These are phyloP conservation scores for Drosophila sproati DNA, from an alignment of 1,140 invertebrate genomes.

Conservation along the genomic window DNA sequence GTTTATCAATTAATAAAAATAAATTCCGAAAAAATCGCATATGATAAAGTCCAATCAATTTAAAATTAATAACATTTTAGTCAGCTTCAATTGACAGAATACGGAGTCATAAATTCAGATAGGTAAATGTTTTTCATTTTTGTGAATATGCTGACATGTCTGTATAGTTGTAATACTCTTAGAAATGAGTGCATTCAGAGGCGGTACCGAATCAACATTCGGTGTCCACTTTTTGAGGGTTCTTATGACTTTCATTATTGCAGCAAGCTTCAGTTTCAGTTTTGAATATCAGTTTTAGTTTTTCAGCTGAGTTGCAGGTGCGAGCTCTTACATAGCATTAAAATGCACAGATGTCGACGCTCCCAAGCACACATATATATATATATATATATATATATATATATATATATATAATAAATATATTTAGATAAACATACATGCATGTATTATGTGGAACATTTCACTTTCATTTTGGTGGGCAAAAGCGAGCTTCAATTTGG, in stretches of 20 bases:
- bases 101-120: too few relatives aligned
- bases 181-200: background rate
- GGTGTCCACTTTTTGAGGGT: slow-evolving; percentile 28
- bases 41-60: background rate
- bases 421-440: background rate
- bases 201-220: slow-evolving; percentile 19
- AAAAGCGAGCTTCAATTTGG: slow-evolving; percentile 68
- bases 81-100: background rate
- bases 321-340: slow-evolving; percentile 1
- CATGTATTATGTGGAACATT: slow-evolving; percentile 47
- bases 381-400: background rate
- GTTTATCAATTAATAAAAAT: background rate
- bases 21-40: background rate
- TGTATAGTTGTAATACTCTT: slow-evolving; percentile 3
- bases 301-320: background rate
- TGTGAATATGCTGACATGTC: background rate
- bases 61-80: background rate
- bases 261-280: slow-evolving; percentile 7
- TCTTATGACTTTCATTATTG: slow-evolving; percentile 19
- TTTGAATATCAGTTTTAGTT: slow-evolving; percentile 17
- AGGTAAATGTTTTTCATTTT: background rate
- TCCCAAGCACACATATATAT: slow-evolving; percentile 8
- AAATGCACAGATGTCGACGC: slow-evolving; percentile 57
- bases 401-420: too few relatives aligned
- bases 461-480: slow-evolving; percentile 67